Evolutionary conservation across 1,140 invertebrate species (phyloP), one percentile per base, ranked within the genome.

Genomic region (Neelides sp.): DNA sequence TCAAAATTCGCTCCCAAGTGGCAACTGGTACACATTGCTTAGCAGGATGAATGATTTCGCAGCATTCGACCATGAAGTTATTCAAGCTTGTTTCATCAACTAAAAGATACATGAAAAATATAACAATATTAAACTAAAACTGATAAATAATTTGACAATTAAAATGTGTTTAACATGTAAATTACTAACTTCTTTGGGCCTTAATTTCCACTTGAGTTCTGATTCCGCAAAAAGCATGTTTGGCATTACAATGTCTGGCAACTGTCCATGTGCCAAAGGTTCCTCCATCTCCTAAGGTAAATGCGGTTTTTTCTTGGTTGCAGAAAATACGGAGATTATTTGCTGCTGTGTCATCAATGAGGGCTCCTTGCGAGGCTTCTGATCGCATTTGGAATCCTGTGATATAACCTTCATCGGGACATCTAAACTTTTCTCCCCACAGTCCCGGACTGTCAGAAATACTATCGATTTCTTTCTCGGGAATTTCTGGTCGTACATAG

Each of bases 251-350:
- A 5, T 10, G 4, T 15, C 19, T 4, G 12, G 22, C 27, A 4
- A 8, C 8, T 5, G 40, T 42, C 40, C 40, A 42, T 5, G 4
- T 23, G 3, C 40, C 40, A 23, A 42, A 42, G 3, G 4, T 22
- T 3, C 20, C 27, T 4, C 40, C 40, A 15, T 42, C 40, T 5
- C 40, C 40, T 42, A 23, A 20, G 4, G 22, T 4, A 15, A 20
- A 42, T 5, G 4, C 3, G 4, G 8, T 4, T 13, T 42, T 15
- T 4, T 42, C 27, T 4, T 19, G 15, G 15, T 42, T 24, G 19
- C 40, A 42, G 27, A 42, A 42, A 20, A 42, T 42, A 4, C 40
- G 12, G 3, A 42, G 10, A 22, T 42, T 42, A 22, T 42, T 42
- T 22, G 20, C 40, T 15, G 40, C 40, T 5, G 40, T 42, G 22